phyloP scores from a whole-genome alignment of 1,140 invertebrate species.

The Eurosta solidaginis region DNA sequence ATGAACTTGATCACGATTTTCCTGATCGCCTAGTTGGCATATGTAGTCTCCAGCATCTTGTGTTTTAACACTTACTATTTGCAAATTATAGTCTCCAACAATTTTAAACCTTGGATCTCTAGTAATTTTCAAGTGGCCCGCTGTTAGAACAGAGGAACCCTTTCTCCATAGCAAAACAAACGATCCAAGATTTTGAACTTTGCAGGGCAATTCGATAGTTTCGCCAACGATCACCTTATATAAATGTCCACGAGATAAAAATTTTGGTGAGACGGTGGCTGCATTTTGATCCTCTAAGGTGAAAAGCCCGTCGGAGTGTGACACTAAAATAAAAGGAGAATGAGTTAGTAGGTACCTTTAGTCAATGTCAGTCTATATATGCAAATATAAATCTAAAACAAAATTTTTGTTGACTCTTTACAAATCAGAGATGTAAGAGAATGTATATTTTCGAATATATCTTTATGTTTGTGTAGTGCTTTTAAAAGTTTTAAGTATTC shows the following conservation, averaged over 20 bases:
- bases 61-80: conserved; percentile 66
- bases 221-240: conserved; percentile 77
- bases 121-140: conserved; percentile 67
- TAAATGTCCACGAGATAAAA: conserved; percentile 72
- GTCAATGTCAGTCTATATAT: background rate
- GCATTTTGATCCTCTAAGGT: conserved; percentile 46
- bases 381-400: too few species aligned
- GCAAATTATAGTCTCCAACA: conserved; percentile 66
- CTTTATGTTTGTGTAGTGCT: too few species aligned
- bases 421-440: too few species aligned
- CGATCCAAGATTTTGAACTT: conserved; percentile 73
- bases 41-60: conserved; percentile 63
- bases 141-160: conserved; percentile 66
- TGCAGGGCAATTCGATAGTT: conserved; percentile 74
- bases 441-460: too few species aligned
- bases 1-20: conserved; percentile 62
- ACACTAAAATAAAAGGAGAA: conserved; percentile 28
- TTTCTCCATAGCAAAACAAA: conserved; percentile 68
- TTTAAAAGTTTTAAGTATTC: too few species aligned
- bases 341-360: background rate
- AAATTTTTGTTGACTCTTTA: too few species aligned
- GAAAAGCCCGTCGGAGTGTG: conserved; percentile 44
- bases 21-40: conserved; percentile 63
- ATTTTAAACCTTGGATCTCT: conserved; percentile 66
- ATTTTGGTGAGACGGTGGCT: conserved; percentile 64